These are phyloP conservation scores for Luperina nickerlii DNA, from an alignment of 2,888 invertebrate genomes.

Conservation along the genomic window DNA sequence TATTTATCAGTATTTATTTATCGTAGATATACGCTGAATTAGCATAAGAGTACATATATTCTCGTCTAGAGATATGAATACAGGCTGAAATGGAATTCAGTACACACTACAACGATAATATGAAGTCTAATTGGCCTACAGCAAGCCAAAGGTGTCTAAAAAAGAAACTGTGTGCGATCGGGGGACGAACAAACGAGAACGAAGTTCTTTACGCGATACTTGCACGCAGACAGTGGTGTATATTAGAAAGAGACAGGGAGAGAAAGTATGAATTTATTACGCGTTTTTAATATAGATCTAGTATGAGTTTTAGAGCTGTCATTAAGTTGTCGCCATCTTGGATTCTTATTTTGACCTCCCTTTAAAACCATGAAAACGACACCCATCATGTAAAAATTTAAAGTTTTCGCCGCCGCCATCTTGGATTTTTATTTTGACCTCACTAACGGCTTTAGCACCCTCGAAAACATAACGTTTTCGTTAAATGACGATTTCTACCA, in stretches of 20 bases:
- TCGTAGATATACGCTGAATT: not conserved
- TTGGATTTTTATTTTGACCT: too few species aligned
- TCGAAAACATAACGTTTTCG: not conserved
- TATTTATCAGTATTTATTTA: not conserved
- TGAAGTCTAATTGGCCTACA: not conserved
- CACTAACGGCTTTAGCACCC: too few species aligned
- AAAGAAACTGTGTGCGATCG: not conserved
- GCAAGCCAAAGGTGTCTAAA: not conserved
- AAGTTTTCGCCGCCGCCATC: too few species aligned
- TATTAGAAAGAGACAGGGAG: not conserved
- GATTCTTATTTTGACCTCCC: not conserved
- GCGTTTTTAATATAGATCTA: not conserved
- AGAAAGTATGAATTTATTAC: not conserved
- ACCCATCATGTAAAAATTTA: too few species aligned
- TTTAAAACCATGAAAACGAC: too few species aligned
- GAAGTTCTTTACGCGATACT: too few species aligned
- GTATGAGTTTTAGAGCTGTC: not conserved
- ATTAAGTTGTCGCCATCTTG: not conserved
- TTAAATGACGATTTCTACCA: not conserved
- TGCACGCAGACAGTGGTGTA: too few species aligned
- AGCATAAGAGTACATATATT: not conserved
- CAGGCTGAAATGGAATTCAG: too few species aligned
- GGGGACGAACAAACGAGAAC: too few species aligned
- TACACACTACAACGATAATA: not conserved
- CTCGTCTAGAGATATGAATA: not conserved